Evolutionary conservation across 2,113 vertebrate genomes (phyloP), one percentile per base, ranked within the genome.

Genomic region (Lethenteron camtschaticum): DNA sequence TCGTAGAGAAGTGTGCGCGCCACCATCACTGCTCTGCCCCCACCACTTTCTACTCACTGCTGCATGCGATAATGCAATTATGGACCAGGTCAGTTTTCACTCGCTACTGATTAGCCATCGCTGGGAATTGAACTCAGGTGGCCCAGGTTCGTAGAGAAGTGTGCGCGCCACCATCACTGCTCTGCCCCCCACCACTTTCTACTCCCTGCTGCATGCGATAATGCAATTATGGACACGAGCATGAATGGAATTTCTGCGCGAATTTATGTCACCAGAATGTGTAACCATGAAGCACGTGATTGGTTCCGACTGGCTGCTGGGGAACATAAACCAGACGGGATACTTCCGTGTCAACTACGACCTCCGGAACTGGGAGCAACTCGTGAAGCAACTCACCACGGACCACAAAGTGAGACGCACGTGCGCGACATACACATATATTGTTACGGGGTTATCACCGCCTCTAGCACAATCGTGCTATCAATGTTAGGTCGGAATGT

Each of bases 291-390:
- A 80, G 70, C 76, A 76, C 74, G 80, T 90, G 75, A 83, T 83
- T 56, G 84, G 86, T 66, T 81, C 77, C 75, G 85, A 70, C 59
- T 99, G 94, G 94, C 78, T 99, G 73, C 79, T 99, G 12, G 94
- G 88, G 66, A 99, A 99, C 78, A 86, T 99, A 77, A 94, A 96
- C 78, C 94, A 99, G 80, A 95, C 87, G 1, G 90, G 90, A 8
- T 99, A 99, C 79, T 96, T 95, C 73, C 83, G 94, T 72, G 89
- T 99, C 78, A 99, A 99, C 82, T 99, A 96, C 69, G 90, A 99
- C 81, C 81, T 88, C 70, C 85, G 84, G 74, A 99, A 99, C 77
- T 99, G 94, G 94, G 90, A 80, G 72, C 80, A 94, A 73, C 77
- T 99, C 71, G 94, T 90, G 75, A 85, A 86, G 73, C 91, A 99